Conservation (phyloP, 1,140 invertebrate species). For the Samia ricini region DNA sequence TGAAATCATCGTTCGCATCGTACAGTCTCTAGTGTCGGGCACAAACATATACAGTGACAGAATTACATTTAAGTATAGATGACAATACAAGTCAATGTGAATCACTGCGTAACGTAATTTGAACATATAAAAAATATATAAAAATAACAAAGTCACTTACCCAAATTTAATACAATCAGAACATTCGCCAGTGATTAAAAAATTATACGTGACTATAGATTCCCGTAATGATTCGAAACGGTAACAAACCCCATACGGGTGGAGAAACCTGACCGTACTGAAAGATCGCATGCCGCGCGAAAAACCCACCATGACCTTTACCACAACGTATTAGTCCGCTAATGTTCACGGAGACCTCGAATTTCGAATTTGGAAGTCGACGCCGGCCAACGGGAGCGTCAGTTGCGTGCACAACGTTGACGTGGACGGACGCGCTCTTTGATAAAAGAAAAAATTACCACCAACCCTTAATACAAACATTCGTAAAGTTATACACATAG, state of each 20-base stretch:
- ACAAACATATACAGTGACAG: too few relatives aligned
- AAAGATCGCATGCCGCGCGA: background rate
- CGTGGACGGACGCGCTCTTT: slow-evolving; percentile 37
- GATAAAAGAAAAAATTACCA: background rate
- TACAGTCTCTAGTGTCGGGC: too few relatives aligned
- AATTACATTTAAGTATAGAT: too few relatives aligned
- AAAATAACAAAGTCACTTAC: too few relatives aligned
- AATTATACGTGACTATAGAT: too few relatives aligned
- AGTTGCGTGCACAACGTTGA: slow-evolving; percentile 53
- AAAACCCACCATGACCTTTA: slow-evolving; percentile 51
- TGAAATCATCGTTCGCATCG: too few relatives aligned
- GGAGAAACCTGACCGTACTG: background rate
- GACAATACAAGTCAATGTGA: too few relatives aligned
- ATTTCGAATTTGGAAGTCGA: slow-evolving; percentile 47
- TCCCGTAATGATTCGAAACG: background rate
- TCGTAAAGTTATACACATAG: slow-evolving; percentile 31
- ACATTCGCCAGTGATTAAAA: too few relatives aligned
- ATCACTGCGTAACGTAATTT: too few relatives aligned
- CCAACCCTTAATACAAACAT: slow-evolving; percentile 14
- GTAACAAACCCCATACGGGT: background rate
- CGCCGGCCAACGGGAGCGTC: slow-evolving; percentile 36
- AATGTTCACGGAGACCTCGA: slow-evolving; percentile 53
- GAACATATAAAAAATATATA: too few relatives aligned
- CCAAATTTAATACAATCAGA: too few relatives aligned
- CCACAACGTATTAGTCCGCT: slow-evolving; percentile 40